phyloP scores from a whole-genome alignment of 2,113 vertebrate genomes.

The Carlito syrichta region DNA sequence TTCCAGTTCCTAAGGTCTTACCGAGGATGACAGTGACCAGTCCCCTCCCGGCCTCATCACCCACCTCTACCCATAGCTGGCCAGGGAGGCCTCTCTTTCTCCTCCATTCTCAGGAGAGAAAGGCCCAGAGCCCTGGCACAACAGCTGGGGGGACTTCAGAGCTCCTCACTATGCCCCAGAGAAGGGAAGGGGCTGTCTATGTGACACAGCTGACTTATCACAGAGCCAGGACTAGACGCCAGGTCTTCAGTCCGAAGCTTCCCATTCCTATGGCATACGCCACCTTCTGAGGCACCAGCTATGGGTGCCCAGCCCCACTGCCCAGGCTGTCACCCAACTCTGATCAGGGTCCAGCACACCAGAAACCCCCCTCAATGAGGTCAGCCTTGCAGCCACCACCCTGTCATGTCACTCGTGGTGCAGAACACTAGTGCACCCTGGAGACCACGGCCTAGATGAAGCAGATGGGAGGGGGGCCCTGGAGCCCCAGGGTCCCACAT shows the following conservation, averaged over 20 bases:
- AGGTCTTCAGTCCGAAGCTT: background rate
- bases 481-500: background rate
- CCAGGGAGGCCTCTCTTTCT: background rate
- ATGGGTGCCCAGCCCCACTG: background rate
- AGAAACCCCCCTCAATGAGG: background rate
- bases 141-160: background rate
- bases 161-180: background rate
- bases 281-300: background rate
- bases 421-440: background rate
- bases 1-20: background rate
- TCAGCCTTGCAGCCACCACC: background rate
- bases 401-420: background rate
- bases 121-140: background rate
- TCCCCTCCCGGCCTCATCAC: background rate
- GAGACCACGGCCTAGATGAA: accelerated
- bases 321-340: background rate
- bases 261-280: background rate
- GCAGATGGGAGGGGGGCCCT: background rate
- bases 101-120: background rate
- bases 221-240: background rate
- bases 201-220: background rate
- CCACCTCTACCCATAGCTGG: background rate
- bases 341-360: background rate
- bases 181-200: background rate
- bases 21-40: background rate